A percentile compares a stretch with the other conserved stretches of the same genome.
phyloP scores from a whole-genome alignment of 1,140 invertebrate species.

The Meloidogyne chitwoodi region DNA sequence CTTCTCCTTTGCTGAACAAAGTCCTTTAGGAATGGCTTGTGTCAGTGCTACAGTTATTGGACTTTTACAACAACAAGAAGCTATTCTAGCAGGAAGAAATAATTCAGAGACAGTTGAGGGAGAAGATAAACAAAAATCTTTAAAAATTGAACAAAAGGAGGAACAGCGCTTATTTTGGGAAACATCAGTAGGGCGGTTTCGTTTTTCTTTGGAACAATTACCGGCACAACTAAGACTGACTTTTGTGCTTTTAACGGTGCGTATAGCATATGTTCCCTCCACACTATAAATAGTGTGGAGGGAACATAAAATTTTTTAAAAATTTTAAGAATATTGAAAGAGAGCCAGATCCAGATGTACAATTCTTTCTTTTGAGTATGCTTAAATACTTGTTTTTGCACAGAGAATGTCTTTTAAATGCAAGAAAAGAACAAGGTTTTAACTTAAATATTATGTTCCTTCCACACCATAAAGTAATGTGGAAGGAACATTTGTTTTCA shows the following conservation, averaged over 20 bases:
- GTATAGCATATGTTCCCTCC: not conserved
- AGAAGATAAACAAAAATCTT: not conserved
- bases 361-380: conserved; percentile 86
- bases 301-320: not conserved
- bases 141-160: not conserved
- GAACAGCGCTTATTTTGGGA: conserved; percentile 70
- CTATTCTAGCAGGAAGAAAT: not conserved
- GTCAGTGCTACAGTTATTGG: conserved; percentile 12
- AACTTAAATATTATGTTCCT: conserved; percentile 61
- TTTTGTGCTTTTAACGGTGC: conserved; percentile 78
- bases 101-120: not conserved
- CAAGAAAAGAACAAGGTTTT: conserved; percentile 69
- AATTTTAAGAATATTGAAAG: conserved; percentile 72
- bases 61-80: not conserved
- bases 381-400: conserved; percentile 85
- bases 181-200: conserved; percentile 83
- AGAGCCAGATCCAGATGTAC: conserved; percentile 76
- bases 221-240: conserved; percentile 87
- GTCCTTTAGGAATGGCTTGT: conserved; percentile 11
- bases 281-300: not conserved
- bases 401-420: conserved; percentile 82
- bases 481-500: conserved; percentile 33
- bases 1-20: conserved; percentile 67
- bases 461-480: not conserved
- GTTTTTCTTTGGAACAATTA: conserved; percentile 82